Conservation (phyloP, 2,888 invertebrate species). For the Drosophila nigricruria region DNA sequence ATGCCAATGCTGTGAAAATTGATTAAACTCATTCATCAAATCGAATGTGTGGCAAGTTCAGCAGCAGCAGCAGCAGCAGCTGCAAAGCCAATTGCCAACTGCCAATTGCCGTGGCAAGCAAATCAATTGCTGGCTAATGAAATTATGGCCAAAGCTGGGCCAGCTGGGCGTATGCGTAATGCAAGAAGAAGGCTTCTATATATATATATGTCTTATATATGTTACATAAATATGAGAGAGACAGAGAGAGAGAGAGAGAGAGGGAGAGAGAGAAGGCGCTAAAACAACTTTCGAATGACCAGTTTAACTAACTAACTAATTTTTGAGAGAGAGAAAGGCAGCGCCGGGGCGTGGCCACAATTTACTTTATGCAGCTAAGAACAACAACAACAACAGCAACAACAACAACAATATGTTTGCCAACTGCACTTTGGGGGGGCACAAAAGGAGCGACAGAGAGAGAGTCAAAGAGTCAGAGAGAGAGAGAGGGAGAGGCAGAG, state of each 20-base stretch:
- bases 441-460: conserved; percentile 1
- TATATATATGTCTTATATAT: background rate
- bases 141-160: conserved; percentile 54
- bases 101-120: conserved; percentile 46
- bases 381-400: conserved; percentile 17
- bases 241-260: background rate
- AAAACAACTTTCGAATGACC: conserved; percentile 54
- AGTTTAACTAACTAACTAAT: conserved; percentile 16
- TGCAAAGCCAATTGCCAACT: conserved; percentile 22
- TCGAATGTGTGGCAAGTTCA: conserved; percentile 62
- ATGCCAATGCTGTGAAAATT: conserved; percentile 61
- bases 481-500: background rate
- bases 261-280: background rate
- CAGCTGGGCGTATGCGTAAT: conserved; percentile 46
- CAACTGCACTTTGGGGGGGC: conserved; percentile 22
- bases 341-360: conserved; percentile 53
- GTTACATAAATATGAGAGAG: background rate
- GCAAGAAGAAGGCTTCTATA: too few species aligned
- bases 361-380: conserved; percentile 33
- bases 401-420: conserved; percentile 21
- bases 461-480: background rate
- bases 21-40: conserved; percentile 79
- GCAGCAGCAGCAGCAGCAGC: conserved; percentile 39
- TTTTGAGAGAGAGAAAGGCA: conserved; percentile 43
- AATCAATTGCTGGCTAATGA: conserved; percentile 68